Base-by-base conservation (phyloP, 2,888 invertebrate species). In the Dynastes maya region DNA sequence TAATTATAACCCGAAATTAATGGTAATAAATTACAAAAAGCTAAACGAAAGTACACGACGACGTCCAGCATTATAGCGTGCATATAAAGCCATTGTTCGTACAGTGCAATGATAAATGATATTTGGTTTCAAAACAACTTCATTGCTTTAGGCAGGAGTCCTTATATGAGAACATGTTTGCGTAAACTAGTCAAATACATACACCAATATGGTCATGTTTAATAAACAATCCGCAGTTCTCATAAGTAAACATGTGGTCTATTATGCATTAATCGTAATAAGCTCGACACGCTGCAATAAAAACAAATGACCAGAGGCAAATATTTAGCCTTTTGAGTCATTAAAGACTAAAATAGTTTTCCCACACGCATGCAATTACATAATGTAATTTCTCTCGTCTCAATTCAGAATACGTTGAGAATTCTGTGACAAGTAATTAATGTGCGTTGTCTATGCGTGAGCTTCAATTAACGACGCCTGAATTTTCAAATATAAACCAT, bases 41-140 rank as follows among this genome's bases (percentile, higher is more conserved):
- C 45, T 1, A 45, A 45, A 45, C 8, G 45, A 45, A 45, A 1
- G 45, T 45, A 45, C 11, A 2, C 16, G n/a, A 53, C n/a, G n/a
- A 53, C 53, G n/a, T 16, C 9, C 53, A 53, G 16, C 16, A 64
- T 64, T 64, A 22, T 22, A 64, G 29, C 37, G 32, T 29, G n/a
- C 64, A 64, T 29, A 13, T 53, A 37, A 64, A 64, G 37, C 64
- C 64, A 64, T 64, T 64, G 64, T 64, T 64, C 29, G 64, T 29
- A 13, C n/a, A 37, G 32, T 37, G 13, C 64, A 64, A 64, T 64
- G 32, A 64, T 64, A 64, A 64, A 64, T 64, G 64, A 37, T 37
- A 37, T 64, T 64, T 37, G 64, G 32, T 64, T 64, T 64, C 64
- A 64, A 27, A 64, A 64, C 32, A 32, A 53, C 53, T 37, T 37